A percentile compares a stretch with the other conserved stretches of the same genome.
Conservation (phyloP, 2,888 invertebrate genomes). For the Carterocephalus palaemon region DNA sequence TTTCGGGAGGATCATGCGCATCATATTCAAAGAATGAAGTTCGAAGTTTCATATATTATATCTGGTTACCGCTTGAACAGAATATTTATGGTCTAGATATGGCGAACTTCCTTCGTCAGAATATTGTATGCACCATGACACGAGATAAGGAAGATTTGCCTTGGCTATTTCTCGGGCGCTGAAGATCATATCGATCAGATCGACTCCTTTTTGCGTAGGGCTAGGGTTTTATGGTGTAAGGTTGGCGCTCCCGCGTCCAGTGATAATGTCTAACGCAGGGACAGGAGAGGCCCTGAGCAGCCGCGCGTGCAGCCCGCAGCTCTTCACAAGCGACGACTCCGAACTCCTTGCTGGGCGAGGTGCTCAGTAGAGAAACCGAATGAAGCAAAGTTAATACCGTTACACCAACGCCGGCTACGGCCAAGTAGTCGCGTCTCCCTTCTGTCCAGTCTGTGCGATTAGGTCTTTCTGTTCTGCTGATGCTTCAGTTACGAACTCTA, state of each 20-base stretch:
- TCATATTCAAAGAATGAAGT: constrained; percentile 5
- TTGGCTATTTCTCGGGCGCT: too few species aligned
- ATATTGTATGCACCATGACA: neutral
- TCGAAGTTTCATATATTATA: too few species aligned
- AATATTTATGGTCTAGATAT: too few species aligned
- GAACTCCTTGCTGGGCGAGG: constrained; percentile 90
- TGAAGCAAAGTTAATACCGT: constrained; percentile 81
- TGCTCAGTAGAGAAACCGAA: constrained; percentile 83
- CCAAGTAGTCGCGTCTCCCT: constrained; percentile 78
- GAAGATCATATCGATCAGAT: neutral
- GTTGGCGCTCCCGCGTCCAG: constrained; percentile 49
- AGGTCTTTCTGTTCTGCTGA: constrained; percentile 75
- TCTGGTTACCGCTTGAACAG: too few species aligned
- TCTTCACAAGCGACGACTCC: constrained; percentile 85
- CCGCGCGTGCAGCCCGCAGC: constrained; percentile 68
- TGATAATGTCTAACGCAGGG: constrained; percentile 78
- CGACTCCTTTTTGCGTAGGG: too few species aligned
- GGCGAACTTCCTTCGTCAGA: constrained; percentile 1
- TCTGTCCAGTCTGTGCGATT: constrained; percentile 74
- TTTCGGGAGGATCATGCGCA: neutral
- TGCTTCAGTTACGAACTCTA: constrained; percentile 61
- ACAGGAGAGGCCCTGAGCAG: constrained; percentile 70
- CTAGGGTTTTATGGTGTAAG: constrained; percentile 6
- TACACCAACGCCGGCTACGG: constrained; percentile 71
- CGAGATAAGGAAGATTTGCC: too few species aligned